These are phyloP conservation scores for Glaucidium brasilianum DNA, from an alignment of 2,113 vertebrate species.

Conservation along the genomic window DNA sequence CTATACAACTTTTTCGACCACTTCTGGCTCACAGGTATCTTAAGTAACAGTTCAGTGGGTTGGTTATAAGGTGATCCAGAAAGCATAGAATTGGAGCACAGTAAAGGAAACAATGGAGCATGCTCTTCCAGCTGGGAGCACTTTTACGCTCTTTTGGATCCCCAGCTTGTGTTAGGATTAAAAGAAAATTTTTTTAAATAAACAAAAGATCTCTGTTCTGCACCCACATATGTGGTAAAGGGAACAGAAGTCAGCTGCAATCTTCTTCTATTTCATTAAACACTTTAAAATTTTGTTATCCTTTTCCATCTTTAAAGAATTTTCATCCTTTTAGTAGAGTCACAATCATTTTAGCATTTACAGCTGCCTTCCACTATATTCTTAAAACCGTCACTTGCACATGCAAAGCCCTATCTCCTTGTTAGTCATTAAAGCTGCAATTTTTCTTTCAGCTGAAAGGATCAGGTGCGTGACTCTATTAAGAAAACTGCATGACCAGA, in stretches of 20 bases:
- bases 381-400: background rate
- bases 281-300: background rate
- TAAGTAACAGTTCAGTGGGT: background rate
- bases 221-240: fast-evolving
- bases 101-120: background rate
- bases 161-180: background rate
- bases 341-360: background rate
- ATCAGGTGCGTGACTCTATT: background rate
- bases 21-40: background rate
- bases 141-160: background rate
- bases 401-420: background rate
- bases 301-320: background rate
- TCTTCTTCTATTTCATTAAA: background rate
- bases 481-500: background rate
- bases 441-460: slow-evolving; percentile 3
- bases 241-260: background rate
- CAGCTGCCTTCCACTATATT: background rate
- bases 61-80: background rate
- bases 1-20: background rate
- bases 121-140: background rate
- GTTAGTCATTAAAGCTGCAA: background rate
- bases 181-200: background rate
- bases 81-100: background rate
- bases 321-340: background rate
- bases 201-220: background rate